Evolutionary conservation across 2,113 vertebrate genomes (phyloP), one percentile per base, ranked within the genome.

Genomic region (Rhineura floridana): DNA sequence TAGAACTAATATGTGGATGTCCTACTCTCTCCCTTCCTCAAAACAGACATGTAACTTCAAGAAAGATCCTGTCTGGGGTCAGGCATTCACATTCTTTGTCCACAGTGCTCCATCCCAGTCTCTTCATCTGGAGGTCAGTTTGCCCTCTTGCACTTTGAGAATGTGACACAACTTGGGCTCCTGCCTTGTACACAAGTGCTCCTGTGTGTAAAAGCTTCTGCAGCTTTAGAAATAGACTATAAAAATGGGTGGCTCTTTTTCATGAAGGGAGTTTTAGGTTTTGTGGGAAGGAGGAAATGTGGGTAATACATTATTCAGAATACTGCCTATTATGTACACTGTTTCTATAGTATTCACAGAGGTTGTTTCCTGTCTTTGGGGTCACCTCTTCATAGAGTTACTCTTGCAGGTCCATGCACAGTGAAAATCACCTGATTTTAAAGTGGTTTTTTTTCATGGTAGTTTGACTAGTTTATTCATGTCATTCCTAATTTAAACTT

Each of bases 11-110:
- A 19, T n/a, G 63, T 28, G 67, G 6, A 42, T 84, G 44, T 78
- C 30, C 28, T 67, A 36, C 33, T 46, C 5, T 33, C 6, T 36
- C 33, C 23, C 79, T 75, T 93, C 77, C 9, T 39, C 39, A 17
- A 85, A 91, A 48, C 95, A 99, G 99, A 97, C 97, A 28, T 98
- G 94, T 59, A 98, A 93, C 88, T 95, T 96, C 81, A 97, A 95
- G 85, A 98, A 97, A 96, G 98, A 99, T 96, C 99, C 99, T 0
- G 96, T 93, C 0, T 99, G 98, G 98, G 98, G 98, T 93, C 97
- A 99, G 89, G 97, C 96, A 59, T 99, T 99, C 95, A 98, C 98
- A 55, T 99, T 99, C 96, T 99, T 99, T 73, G 97, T 99, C 44
- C 95, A 96, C 72, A 96, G 84, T 21, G 91, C 98, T 87, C 93